phyloP scores from a whole-genome alignment of 2,888 invertebrate genomes.

The Charanyca ferruginea region DNA sequence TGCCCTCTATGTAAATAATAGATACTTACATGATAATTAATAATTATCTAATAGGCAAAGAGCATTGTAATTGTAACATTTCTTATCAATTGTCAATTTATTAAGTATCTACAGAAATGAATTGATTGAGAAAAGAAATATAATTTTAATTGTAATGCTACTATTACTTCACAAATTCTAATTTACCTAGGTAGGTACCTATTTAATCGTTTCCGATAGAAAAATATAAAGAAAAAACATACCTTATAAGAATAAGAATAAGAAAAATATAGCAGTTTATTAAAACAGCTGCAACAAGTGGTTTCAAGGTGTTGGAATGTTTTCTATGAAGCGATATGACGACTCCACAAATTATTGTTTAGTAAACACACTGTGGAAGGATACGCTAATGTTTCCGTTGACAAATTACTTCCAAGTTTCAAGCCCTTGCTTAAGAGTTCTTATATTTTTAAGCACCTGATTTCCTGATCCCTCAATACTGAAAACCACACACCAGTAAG shows the following conservation, averaged over 20 bases:
- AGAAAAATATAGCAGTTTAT: neutral
- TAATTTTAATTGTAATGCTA: too few relatives aligned
- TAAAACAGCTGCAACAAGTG: neutral
- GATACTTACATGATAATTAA: neutral
- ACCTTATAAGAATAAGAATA: too few relatives aligned
- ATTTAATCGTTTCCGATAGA: neutral
- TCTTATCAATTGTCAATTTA: neutral
- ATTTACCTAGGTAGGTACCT: too few relatives aligned
- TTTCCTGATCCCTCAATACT: too few relatives aligned
- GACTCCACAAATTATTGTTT: neutral
- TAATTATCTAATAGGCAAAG: slow-evolving; percentile 21
- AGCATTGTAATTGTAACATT: slow-evolving; percentile 6
- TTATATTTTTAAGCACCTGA: too few relatives aligned
- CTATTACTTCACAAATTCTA: too few relatives aligned
- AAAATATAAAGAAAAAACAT: neutral
- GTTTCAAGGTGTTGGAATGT: neutral
- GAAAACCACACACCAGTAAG: too few relatives aligned
- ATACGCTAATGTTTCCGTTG: neutral
- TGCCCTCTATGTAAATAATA: slow-evolving; percentile 14
- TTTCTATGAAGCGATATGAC: neutral
- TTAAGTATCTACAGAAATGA: neutral
- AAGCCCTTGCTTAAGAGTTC: neutral
- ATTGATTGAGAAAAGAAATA: slow-evolving; percentile 2
- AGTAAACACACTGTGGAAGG: neutral
- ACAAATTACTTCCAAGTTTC: neutral